Conservation (phyloP, 1,140 invertebrate species). For the Pseudobourletiella spinata region DNA sequence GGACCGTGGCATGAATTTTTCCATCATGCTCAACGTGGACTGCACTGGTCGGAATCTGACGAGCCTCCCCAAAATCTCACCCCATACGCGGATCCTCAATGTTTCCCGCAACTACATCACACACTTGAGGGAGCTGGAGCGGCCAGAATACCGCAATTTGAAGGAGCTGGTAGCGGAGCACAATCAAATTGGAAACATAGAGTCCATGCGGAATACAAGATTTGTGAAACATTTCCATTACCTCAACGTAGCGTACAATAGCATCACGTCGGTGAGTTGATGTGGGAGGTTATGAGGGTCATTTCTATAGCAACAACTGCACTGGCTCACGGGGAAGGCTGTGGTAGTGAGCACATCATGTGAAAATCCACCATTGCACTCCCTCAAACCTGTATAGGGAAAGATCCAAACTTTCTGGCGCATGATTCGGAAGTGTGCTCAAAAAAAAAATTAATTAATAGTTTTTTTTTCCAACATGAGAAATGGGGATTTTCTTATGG, state of each 20-base stretch:
- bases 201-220: background rate
- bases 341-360: too few relatives aligned
- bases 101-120: slow-evolving; percentile 13
- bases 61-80: slow-evolving; percentile 15
- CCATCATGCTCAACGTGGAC: slow-evolving; percentile 17
- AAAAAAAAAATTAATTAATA: too few relatives aligned
- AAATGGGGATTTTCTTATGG: too few relatives aligned
- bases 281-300: too few relatives aligned
- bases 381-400: too few relatives aligned
- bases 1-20: slow-evolving; percentile 10
- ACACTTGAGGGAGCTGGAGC: slow-evolving; percentile 3
- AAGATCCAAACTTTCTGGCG: too few relatives aligned
- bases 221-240: slow-evolving; percentile 18
- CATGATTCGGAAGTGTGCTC: too few relatives aligned
- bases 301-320: too few relatives aligned
- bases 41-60: slow-evolving; percentile 13
- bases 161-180: slow-evolving; percentile 2
- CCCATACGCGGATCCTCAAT: slow-evolving; percentile 3
- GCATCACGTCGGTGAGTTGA: slow-evolving; percentile 7
- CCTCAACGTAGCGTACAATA: slow-evolving; percentile 12
- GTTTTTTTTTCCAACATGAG: too few relatives aligned
- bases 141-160: slow-evolving; percentile 15
- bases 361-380: too few relatives aligned
- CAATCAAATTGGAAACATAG: slow-evolving; percentile 15
- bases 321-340: too few relatives aligned